Base-by-base conservation (phyloP, 2,797 vertebrate genomes). In the Gadopsis bispinosus region DNA sequence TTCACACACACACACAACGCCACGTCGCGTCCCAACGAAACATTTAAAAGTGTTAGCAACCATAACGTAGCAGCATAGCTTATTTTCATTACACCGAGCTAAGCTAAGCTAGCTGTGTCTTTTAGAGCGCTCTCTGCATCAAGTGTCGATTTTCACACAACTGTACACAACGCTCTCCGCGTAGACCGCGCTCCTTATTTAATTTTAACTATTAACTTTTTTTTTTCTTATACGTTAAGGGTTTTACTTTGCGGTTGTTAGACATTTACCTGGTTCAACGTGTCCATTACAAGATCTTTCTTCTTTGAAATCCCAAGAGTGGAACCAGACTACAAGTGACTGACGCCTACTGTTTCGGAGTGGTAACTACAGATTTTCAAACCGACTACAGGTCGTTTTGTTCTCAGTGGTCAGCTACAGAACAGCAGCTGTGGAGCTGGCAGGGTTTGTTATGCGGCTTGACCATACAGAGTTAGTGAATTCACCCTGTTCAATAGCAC, bases 251-350 rank as follows among this genome's bases (percentile, higher is more conserved):
- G 7, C 43, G 19, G n/a, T 3, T 22, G 31, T 41, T 33, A 4
- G 0, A 56, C 41, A 78, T 70, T 87, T 89, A 91, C 91, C 89
- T 91, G 86, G 0, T 39, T 16, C 67, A 88, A 88, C 47, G 16
- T 66, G 0, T 73, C 86, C 88, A 89, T 90, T 0, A 1, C 37
- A 1, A n/a, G 5, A 4, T 7, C 4, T 39, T 62, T 41, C 75
- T 70, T 79, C 73, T 50, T 13, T 39, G 20, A 54, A 51, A 35
- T 3, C 6, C 1, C 2, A 10, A 31, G 3, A 22, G 16, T 17
- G 4, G 2, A 26, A 19, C 16, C 10, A 6, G 14, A 6, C 39
- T 53, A 0, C 3, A 0, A 6, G 13, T 20, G 2, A 73, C 71
- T 50, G 90, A 77, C 90, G 53, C 5, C 85, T 89, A 13, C 55